Base-by-base conservation (phyloP, 2,888 invertebrate species). In the Ormia ochracea region DNA sequence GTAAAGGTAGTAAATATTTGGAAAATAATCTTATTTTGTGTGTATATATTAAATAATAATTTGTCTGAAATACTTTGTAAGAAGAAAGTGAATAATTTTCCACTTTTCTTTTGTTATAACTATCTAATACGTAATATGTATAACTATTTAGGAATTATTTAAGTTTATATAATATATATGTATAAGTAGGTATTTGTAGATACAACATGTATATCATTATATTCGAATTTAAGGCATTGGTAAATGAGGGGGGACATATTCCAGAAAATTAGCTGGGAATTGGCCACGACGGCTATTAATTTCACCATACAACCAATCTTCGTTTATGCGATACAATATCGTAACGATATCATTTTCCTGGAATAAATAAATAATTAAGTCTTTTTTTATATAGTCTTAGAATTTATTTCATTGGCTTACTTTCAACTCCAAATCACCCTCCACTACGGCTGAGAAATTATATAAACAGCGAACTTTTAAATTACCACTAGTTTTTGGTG, bases 291-390 rank as follows among this genome's bases (percentile, higher is more conserved):
- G 89, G 33, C 93, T 93, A 76, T 92, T 91, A 82, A 92, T 92
- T 87, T 94, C 93, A 14, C 96, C 96, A 85, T 92, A 94, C 74
- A 94, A 91, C 96, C 96, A 96, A 84, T 95, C 94, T 61, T 93
- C 92, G 84, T 94, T 94, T 83, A 95, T 91, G 90, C 92, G 93
- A 82, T 93, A 92, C 45, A 93, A 90, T 69, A 96, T 92, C 59
- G 89, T 91, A 58, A 96, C 92, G 78, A 91, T 88, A 83, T 92
- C 92, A 74, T 92, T 92, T 87, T 92, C 92, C 92, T 93, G 82
- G 0, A 82, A 75, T 33, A 54, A 12, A 23, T 10, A 48, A 26
- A 38, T 5, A 26, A 48, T 28, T 7, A n/a, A 41, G 2, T 9
- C n/a, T n/a, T n/a, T n/a, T 5, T 28, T 26, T 19, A 26, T 5